Conservation (phyloP, 2,113 vertebrate species). For the Nerophis ophidion region DNA sequence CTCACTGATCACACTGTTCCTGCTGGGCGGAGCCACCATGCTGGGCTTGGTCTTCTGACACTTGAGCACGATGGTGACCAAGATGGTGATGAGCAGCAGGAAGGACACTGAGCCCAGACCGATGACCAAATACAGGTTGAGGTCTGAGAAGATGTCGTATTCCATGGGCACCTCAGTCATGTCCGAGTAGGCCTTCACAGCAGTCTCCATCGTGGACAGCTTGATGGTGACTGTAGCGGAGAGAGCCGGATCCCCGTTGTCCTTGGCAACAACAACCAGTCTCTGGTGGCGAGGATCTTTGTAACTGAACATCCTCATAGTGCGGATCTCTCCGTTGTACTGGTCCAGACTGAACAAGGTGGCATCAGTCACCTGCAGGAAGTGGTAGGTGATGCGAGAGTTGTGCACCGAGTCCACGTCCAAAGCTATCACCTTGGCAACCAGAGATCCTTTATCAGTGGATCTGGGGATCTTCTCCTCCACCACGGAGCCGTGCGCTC, state of each 20-base stretch:
- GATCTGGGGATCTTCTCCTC: conserved; percentile 67
- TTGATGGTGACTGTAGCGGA: conserved; percentile 81
- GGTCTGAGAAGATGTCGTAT: conserved; percentile 65
- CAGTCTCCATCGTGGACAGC: conserved; percentile 76
- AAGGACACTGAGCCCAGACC: conserved; percentile 72
- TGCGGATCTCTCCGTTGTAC: conserved; percentile 65
- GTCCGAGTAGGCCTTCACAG: conserved; percentile 76
- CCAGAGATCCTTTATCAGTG: conserved; percentile 52
- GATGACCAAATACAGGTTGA: conserved; percentile 63
- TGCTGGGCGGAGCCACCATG: conserved; percentile 50
- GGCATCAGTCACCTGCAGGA: conserved; percentile 70
- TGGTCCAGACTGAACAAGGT: conserved; percentile 71
- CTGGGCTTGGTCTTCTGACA: conserved; percentile 55
- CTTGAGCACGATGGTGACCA: conserved; percentile 66
- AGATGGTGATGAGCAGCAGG: conserved; percentile 70
- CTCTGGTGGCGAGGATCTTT: conserved; percentile 67
- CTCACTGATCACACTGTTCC: conserved; percentile 65
- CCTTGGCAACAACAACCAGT: conserved; percentile 73
- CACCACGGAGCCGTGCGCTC: conserved; percentile 69
- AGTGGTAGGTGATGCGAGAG: conserved; percentile 74
- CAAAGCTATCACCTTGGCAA: conserved; percentile 65
- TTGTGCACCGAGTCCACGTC: conserved; percentile 74
- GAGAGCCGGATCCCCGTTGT: conserved; percentile 75
- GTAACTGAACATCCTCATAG: conserved; percentile 74
- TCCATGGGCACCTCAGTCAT: conserved; percentile 74